These are phyloP conservation scores for Anguilla obscura DNA, from an alignment of 2,797 vertebrate species.

Conservation along the genomic window DNA sequence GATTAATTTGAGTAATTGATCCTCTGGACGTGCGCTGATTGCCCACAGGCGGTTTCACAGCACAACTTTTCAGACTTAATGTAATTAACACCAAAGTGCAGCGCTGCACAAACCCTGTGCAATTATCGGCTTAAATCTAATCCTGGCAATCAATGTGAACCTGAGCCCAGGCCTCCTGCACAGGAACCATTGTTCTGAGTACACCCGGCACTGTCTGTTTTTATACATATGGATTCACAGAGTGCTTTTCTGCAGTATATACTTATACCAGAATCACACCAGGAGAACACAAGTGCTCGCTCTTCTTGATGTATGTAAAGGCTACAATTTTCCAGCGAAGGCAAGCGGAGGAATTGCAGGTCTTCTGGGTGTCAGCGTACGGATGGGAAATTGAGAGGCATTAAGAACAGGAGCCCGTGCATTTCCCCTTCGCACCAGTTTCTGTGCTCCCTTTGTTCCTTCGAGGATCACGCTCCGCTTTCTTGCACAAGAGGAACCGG, in stretches of 20 bases:
- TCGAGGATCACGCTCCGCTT: conserved; percentile 55
- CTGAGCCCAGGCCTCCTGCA: conserved; percentile 27
- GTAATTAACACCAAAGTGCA: conserved; percentile 65
- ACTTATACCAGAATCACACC: background rate
- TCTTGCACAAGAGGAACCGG: conserved; percentile 52
- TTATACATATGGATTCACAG: background rate
- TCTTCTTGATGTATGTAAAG: conserved; percentile 60
- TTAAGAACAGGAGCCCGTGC: conserved; percentile 56
- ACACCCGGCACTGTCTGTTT: background rate
- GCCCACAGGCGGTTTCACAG: conserved; percentile 49
- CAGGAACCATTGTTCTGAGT: background rate
- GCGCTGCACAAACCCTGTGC: conserved; percentile 48
- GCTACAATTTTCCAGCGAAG: conserved; percentile 57
- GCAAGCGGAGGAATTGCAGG: conserved; percentile 57
- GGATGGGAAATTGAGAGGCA: conserved; percentile 62
- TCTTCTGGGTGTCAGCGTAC: conserved; percentile 60
- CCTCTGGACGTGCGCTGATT: conserved; percentile 53
- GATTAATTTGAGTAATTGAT: conserved; percentile 65
- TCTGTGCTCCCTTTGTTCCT: conserved; percentile 57
- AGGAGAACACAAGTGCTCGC: background rate
- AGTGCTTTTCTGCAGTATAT: background rate
- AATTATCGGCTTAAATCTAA: conserved; percentile 41
- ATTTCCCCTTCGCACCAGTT: conserved; percentile 43
- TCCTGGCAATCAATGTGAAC: conserved; percentile 39
- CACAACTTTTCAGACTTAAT: conserved; percentile 58